Base-by-base conservation (phyloP, 2,888 invertebrate species). In the Baccha elongata region DNA sequence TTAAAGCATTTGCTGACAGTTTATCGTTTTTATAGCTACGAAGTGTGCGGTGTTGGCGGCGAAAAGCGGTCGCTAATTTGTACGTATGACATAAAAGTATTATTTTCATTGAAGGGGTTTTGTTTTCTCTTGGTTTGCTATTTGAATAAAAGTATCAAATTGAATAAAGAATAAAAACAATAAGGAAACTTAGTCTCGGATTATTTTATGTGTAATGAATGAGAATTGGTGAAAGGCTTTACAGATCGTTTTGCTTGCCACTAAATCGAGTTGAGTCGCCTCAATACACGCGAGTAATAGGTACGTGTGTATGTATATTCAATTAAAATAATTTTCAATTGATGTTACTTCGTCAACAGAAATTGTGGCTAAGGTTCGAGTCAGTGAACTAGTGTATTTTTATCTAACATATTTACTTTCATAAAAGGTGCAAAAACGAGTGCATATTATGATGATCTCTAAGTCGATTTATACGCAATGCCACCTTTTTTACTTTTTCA, bases 51-150 rank as follows among this genome's bases (percentile, higher is more conserved):
- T 64, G 62, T 53, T 52, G 53, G 53, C 40, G 48, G 32, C 8
- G 37, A 42, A 67, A 58, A 67, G 62, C 40, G 69, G 58, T 65
- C 17, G 58, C 75, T 65, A 52, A 69, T 71, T 75, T 75, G 46
- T 60, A 7, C 44, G 52, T 60, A 53, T 52, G 52, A n/a, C 46
- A 52, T 52, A 64, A 17, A 65, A 29, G 52, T 29, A 26, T 23
- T 52, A 23, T 58, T 65, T 69, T 64, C 46, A 26, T 40, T 55
- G 37, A 37, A 55, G 69, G 37, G 26, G 29, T 15, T 58, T 19
- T 44, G 21, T 69, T 11, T 68, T 64, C 32, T 64, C 19, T 73
- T 21, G n/a, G 13, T 26, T 48, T 32, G 71, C 10, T 23, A 35
- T 35, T 64, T 46, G 17, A 37, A 21, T 53, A 55, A 55, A 40